These are phyloP conservation scores for Cuculus canorus DNA, from an alignment of 2,797 vertebrate species.

Conservation along the genomic window DNA sequence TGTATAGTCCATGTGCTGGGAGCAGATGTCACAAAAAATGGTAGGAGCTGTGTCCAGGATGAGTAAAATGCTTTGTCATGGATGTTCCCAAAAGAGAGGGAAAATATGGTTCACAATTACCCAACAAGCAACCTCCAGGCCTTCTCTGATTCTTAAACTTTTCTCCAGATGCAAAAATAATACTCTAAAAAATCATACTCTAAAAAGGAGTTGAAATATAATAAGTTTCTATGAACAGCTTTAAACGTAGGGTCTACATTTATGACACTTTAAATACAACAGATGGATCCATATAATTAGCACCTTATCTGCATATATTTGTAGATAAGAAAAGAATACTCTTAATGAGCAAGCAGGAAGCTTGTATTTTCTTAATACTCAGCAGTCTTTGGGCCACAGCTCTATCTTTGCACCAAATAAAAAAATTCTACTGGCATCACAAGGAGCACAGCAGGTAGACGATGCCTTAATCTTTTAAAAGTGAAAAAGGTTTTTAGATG, in stretches of 20 bases:
- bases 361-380: neutral
- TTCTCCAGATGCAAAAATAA: conserved; percentile 17
- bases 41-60: neutral
- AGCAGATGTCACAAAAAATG: neutral
- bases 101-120: neutral
- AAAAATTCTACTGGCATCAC: neutral
- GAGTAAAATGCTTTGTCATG: neutral
- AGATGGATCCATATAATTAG: conserved; percentile 77
- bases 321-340: conserved; percentile 52
- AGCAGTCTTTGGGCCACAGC: neutral
- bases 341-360: conserved; percentile 38
- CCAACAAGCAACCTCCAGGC: neutral
- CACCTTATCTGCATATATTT: conserved; percentile 72
- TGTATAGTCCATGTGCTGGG: neutral
- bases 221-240: conserved; percentile 29
- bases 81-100: neutral
- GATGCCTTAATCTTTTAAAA: neutral
- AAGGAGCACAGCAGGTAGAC: neutral
- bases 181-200: neutral
- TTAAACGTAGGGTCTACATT: conserved; percentile 32
- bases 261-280: conserved; percentile 59
- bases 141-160: neutral
- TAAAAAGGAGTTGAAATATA: conserved; percentile 35
- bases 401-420: neutral
- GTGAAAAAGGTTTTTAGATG: neutral